Conservation (phyloP, 1,140 invertebrate species). For the Drosophila prosaltans region DNA sequence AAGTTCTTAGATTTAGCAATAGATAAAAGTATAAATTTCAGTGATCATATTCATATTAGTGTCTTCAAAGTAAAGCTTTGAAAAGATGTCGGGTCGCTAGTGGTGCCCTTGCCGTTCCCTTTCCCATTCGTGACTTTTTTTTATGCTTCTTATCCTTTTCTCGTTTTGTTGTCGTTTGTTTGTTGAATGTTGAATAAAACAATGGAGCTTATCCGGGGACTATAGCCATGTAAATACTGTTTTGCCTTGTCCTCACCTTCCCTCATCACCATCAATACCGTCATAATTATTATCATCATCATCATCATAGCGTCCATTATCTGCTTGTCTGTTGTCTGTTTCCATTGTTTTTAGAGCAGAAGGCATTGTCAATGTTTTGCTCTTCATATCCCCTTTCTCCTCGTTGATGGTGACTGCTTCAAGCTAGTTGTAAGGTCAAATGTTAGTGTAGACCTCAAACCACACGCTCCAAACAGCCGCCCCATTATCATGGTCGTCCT, state of each 20-base stretch:
- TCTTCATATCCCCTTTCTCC: neutral
- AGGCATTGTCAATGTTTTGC: conserved; percentile 64
- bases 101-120: neutral
- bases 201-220: conserved; percentile 54
- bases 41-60: neutral
- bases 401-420: conserved; percentile 21
- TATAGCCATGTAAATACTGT: conserved; percentile 56
- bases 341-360: conserved; percentile 53
- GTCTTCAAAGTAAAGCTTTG: no score
- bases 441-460: conserved; percentile 39
- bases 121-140: neutral
- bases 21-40: neutral
- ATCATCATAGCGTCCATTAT: conserved; percentile 61
- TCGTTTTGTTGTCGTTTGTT: conserved; percentile 6
- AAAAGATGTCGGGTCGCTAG: neutral
- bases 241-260: conserved; percentile 40
- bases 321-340: conserved; percentile 49
- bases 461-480: conserved; percentile 18
- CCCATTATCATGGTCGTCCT: conserved; percentile 66
- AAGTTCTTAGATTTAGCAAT: neutral
- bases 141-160: conserved; percentile 2
- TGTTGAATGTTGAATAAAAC: conserved; percentile 39
- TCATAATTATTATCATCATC: conserved; percentile 27
- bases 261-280: conserved; percentile 4
- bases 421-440: conserved; percentile 63